Base-by-base conservation (phyloP, 2,113 vertebrate species). In the Bufo bufo region DNA sequence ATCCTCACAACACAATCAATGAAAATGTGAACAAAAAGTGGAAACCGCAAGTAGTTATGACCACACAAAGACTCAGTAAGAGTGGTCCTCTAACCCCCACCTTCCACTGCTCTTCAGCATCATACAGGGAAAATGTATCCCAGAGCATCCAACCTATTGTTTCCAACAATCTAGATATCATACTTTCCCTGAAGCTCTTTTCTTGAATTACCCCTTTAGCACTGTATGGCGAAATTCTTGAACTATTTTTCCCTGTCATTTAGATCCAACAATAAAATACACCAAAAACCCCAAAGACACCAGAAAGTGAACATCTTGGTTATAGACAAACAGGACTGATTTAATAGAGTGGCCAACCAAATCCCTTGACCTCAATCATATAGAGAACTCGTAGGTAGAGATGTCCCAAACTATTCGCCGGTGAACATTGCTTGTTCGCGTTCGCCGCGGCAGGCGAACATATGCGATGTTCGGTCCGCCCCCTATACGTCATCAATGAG, bases 1-100 rank as follows among this genome's bases (percentile, higher is more conserved):
- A 96, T 95, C 95, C 93, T 95, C 95, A 93, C 94, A 95, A 95
- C 94, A 94, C 94, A 94, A 93, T 93, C 94, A 93, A 93, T 90
- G 93, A 90, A 74, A 95, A 95, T 93, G 91, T 93, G 92, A 92
- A 92, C 89, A 94, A 93, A 94, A 94, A 94, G 93, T 92, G 92
- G 94, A 92, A 91, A 90, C 90, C 82, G 54, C 47, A 85, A 59
- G 91, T 89, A 50, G 87, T 75, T 77, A 20, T 88, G 80, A 63
- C 56, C 79, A 84, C 80, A 88, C 86, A 88, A 83, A 83, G 87
- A 66, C 78, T 63, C 47, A 50, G 71, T 74, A 47, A 72, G 72
- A 75, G 72, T 75, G 72, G 72, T 56, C 47, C 54, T 85, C 49
- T 33, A 19, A 14, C 71, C 52, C 45, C 52, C 49, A 56, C 65